A percentile compares a stretch with the other conserved stretches of the same genome.
Conservation (phyloP, 1,140 invertebrate species). For the Zaprionus africanus region DNA sequence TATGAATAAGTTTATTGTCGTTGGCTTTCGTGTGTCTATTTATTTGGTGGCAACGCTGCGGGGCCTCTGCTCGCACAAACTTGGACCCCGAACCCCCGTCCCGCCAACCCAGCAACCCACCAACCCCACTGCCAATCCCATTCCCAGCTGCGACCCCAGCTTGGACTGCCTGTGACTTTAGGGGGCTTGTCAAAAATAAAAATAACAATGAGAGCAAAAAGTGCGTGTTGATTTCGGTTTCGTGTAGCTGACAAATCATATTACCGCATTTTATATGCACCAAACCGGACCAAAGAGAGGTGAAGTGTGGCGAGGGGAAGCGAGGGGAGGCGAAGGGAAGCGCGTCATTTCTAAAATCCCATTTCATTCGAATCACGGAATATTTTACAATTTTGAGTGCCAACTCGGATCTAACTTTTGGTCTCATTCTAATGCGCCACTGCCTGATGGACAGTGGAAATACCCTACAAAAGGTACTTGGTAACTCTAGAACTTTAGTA, state of each 20-base stretch:
- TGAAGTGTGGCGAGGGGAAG: constrained; percentile 16
- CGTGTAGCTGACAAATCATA: constrained; percentile 75
- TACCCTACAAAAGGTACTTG: not conserved
- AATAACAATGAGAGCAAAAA: constrained; percentile 28
- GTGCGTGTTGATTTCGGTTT: constrained; percentile 66
- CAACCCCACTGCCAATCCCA: too few species aligned
- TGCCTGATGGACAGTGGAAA: not conserved
- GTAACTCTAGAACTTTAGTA: too few species aligned
- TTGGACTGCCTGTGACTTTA: not conserved
- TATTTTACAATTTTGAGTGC: not conserved
- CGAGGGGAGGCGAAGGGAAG: constrained; percentile 6
- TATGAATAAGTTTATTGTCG: constrained; percentile 78
- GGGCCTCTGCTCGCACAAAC: not conserved
- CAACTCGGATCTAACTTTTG: not conserved
- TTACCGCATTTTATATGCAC: constrained; percentile 73
- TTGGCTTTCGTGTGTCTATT: constrained; percentile 46
- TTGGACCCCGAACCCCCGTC: not conserved
- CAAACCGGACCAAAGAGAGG: constrained; percentile 5
- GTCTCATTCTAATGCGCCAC: not conserved
- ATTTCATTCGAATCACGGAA: not conserved
- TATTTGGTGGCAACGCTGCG: constrained; percentile 33
- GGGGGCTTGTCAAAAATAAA: constrained; percentile 36
- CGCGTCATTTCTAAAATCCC: constrained; percentile 4
- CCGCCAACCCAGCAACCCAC: too few species aligned
- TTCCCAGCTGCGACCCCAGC: not conserved